phyloP scores from a whole-genome alignment of 2,888 invertebrate species.

The Charanyca ferruginea region DNA sequence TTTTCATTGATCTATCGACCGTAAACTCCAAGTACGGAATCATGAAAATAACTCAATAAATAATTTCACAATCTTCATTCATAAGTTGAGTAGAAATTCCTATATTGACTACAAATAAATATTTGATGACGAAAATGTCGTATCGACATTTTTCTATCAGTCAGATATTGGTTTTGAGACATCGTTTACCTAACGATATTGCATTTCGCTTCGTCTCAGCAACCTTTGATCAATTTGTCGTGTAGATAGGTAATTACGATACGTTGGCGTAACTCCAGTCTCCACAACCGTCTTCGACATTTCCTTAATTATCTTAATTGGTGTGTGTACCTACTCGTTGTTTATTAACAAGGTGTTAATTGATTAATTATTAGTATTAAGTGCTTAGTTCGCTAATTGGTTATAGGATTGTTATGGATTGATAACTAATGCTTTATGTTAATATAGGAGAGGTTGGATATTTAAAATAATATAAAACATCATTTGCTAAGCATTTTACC shows the following conservation, averaged over 20 bases:
- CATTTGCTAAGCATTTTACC: no score
- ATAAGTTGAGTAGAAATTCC: not conserved
- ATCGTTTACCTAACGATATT: constrained; percentile 17
- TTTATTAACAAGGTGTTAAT: not conserved
- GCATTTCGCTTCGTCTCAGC: constrained; percentile 1
- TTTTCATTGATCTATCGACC: no score
- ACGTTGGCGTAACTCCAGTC: not conserved
- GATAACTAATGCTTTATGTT: not conserved
- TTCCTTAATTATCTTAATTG: constrained; percentile 7
- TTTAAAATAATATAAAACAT: no score
- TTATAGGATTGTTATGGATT: not conserved
- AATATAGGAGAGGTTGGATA: no score
- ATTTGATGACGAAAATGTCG: not conserved
- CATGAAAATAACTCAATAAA: not conserved
- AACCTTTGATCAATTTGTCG: constrained; percentile 13
- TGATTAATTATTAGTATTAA: constrained; percentile 3
- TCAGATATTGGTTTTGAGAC: constrained; percentile 4
- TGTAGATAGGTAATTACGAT: not conserved
- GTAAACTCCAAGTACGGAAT: not conserved
- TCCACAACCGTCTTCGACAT: not conserved
- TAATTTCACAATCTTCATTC: not conserved
- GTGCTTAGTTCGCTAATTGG: not conserved
- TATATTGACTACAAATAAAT: not conserved
- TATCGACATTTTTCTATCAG: not conserved
- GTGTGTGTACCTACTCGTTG: constrained; percentile 1